Evolutionary conservation across 2,888 invertebrate genomes (phyloP).

Genomic region (Tachina lurida): DNA sequence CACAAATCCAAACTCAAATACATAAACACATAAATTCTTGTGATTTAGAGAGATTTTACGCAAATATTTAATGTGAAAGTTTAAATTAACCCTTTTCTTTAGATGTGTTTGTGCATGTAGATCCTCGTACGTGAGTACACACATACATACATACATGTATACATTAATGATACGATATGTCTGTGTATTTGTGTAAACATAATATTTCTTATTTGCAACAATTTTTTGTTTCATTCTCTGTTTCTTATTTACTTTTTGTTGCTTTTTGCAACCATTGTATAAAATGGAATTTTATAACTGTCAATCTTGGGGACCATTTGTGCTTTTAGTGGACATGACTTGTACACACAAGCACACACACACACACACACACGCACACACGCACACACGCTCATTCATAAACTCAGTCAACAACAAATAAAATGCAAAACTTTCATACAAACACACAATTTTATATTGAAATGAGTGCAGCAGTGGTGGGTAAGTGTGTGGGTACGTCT

Average conservation of each 20-base stretch:
- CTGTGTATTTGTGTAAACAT: conserved; percentile 11
- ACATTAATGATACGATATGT: not conserved
- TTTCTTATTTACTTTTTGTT: conserved; percentile 21
- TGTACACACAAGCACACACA: conserved; percentile 11
- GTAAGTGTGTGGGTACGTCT: not conserved
- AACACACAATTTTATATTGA: conserved; percentile 24
- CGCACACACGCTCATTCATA: not conserved
- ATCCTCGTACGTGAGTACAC: no score
- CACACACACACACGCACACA: conserved; percentile 2
- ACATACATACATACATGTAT: not conserved
- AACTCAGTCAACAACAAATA: conserved; percentile 21
- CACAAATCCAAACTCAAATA: not conserved
- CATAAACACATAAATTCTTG: not conserved
- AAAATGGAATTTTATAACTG: conserved; percentile 61
- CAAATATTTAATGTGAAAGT: conserved; percentile 60
- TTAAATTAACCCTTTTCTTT: conserved; percentile 59
- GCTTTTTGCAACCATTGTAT: conserved; percentile 37
- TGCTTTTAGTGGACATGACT: conserved; percentile 70
- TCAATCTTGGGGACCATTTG: conserved; percentile 67
- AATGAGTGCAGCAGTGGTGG: not conserved
- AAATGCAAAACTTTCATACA: conserved; percentile 27
- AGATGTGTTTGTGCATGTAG: not conserved
- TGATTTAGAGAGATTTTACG: conserved; percentile 10
- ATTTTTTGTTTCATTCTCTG: not conserved
- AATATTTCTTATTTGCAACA: conserved; percentile 23